These are phyloP conservation scores for Leptocoma aspasia DNA, from an alignment of 2,113 vertebrate genomes.

Conservation along the genomic window DNA sequence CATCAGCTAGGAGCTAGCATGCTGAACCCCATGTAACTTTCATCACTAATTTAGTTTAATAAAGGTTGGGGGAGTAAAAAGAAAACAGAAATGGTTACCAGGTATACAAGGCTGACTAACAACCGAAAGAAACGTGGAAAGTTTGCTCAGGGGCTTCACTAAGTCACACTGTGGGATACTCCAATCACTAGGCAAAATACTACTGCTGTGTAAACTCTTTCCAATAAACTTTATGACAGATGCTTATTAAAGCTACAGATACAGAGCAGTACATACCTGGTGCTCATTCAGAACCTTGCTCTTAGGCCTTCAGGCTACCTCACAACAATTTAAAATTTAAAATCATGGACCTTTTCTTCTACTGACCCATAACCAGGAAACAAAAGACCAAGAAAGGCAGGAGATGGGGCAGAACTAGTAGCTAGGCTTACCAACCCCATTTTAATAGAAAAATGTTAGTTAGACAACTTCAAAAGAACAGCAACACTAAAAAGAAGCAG, in stretches of 20 bases:
- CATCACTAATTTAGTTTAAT: neutral
- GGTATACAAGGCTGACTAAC: neutral
- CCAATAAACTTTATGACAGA: neutral
- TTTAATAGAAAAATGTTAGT: neutral
- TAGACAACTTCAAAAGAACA: neutral
- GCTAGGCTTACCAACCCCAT: neutral
- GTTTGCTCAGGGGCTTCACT: neutral
- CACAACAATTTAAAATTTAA: neutral
- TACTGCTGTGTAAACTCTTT: neutral
- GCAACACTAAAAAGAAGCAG: neutral
- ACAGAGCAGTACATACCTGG: neutral
- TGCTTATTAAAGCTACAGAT: neutral
- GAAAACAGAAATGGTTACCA: neutral
- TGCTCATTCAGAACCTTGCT: neutral
- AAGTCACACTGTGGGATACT: neutral
- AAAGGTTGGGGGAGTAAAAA: neutral
- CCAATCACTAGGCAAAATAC: neutral
- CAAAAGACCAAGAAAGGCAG: neutral
- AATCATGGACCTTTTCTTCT: neutral
- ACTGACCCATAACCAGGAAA: neutral
- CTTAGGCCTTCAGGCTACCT: neutral
- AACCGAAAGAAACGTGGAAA: neutral
- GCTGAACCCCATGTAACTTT: neutral
- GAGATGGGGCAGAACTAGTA: neutral
- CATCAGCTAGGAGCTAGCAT: neutral